Conservation (phyloP, 2,888 invertebrate species). For the Diaphora mendica region DNA sequence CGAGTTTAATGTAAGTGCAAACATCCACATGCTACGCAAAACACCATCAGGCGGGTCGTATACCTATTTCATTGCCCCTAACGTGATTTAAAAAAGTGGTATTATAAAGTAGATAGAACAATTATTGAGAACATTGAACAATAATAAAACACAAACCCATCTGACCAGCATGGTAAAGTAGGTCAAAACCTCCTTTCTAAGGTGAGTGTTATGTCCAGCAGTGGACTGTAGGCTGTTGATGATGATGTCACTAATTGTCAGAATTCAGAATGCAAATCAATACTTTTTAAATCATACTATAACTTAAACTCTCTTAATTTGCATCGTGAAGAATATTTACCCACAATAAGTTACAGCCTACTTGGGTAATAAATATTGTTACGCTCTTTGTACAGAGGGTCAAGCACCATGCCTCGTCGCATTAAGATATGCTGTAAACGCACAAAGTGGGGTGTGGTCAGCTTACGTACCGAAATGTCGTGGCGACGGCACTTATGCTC, state of each 20-base stretch:
- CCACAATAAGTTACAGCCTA: not conserved
- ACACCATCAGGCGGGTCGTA: too few species aligned
- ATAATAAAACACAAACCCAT: too few species aligned
- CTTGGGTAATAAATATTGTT: not conserved
- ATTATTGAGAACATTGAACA: too few species aligned
- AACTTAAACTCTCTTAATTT: not conserved
- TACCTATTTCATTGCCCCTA: too few species aligned
- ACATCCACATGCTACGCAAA: too few species aligned
- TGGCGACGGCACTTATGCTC: constrained; percentile 93
- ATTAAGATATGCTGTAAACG: constrained; percentile 75
- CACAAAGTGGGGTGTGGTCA: constrained; percentile 76
- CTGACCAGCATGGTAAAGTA: too few species aligned
- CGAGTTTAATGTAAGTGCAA: too few species aligned
- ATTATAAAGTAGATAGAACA: too few species aligned
- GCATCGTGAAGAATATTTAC: too few species aligned
- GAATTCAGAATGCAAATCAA: not conserved
- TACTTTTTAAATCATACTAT: not conserved
- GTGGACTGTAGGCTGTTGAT: not conserved
- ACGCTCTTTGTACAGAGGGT: constrained; percentile 57
- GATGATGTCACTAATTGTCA: not conserved
- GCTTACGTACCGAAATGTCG: constrained; percentile 92
- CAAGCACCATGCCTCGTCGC: constrained; percentile 84
- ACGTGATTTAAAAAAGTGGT: too few species aligned
- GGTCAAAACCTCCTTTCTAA: not conserved
- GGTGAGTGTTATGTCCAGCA: too few species aligned